phyloP scores from a whole-genome alignment of 1,140 invertebrate genomes.

The Yoshiicerus persimilis region DNA sequence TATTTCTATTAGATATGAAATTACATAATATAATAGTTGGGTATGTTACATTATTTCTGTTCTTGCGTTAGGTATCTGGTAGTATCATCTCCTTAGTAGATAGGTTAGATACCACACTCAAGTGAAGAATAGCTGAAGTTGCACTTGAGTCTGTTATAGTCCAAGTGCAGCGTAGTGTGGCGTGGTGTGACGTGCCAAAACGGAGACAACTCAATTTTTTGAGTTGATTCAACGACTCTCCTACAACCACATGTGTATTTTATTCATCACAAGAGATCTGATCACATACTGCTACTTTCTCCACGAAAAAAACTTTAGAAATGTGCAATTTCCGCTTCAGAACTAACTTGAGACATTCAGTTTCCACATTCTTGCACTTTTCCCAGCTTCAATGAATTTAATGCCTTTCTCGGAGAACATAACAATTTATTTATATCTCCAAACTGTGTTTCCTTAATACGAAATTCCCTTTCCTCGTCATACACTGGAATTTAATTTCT shows the following conservation, averaged over 20 bases:
- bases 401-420: not conserved
- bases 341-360: slow-evolving; percentile 8
- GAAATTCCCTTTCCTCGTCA: not conserved
- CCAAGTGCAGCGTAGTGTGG: not conserved
- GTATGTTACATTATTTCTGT: not conserved
- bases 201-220: slow-evolving; percentile 19
- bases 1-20: not conserved
- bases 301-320: not conserved
- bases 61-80: not conserved
- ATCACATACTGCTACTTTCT: not conserved
- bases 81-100: too few species aligned
- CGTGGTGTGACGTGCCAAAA: slow-evolving; percentile 2
- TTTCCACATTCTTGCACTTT: not conserved
- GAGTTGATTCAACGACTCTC: not conserved
- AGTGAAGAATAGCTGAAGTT: not conserved
- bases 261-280: slow-evolving; percentile 9
- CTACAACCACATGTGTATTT: slow-evolving; percentile 7
- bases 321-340: slow-evolving; percentile 18
- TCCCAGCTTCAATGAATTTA: slow-evolving; percentile 14
- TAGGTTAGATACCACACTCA: not conserved
- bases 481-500: not conserved
- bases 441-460: not conserved
- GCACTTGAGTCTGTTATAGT: not conserved
- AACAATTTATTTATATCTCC: slow-evolving; percentile 2
- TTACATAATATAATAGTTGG: not conserved